A percentile compares a stretch with the other conserved stretches of the same genome.
Evolutionary conservation across 2,113 vertebrate genomes (phyloP).

Genomic region (Gopherus flavomarginatus): DNA sequence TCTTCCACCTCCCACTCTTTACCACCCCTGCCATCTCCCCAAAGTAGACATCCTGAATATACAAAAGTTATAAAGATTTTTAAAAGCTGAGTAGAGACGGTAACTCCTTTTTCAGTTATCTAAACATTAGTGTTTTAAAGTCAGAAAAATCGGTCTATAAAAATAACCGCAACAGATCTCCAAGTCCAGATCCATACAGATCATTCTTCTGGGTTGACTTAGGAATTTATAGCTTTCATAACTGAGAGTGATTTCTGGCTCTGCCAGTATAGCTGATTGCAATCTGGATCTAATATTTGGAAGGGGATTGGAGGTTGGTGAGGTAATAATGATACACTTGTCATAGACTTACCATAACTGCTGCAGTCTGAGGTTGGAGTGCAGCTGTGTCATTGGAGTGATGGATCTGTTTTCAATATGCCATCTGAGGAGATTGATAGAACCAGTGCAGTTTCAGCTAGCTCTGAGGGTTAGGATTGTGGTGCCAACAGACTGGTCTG

Average conservation of each 20-base stretch:
- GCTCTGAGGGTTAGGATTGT: not conserved
- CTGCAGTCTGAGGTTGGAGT: not conserved
- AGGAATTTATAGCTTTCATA: not conserved
- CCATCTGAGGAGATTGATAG: not conserved
- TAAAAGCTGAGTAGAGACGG: not conserved
- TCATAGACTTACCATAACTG: not conserved
- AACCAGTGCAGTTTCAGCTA: not conserved
- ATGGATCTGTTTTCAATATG: not conserved
- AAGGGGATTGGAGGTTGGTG: not conserved
- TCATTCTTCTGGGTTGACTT: not conserved
- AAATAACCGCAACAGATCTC: not conserved
- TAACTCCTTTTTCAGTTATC: not conserved
- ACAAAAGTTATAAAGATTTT: not conserved
- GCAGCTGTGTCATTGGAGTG: not conserved
- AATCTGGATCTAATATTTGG: not conserved
- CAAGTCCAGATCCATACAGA: not conserved
- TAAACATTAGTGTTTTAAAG: not conserved
- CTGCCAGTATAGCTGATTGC: not conserved
- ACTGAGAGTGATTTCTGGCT: not conserved
- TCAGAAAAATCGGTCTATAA: not conserved
- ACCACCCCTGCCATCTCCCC: not conserved
- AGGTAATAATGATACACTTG: not conserved
- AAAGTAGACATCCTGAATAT: not conserved
- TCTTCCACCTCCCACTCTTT: not conserved
- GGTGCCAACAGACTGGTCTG: not conserved